Conservation (phyloP, 2,113 vertebrate genomes). For the Tinamus guttatus region DNA sequence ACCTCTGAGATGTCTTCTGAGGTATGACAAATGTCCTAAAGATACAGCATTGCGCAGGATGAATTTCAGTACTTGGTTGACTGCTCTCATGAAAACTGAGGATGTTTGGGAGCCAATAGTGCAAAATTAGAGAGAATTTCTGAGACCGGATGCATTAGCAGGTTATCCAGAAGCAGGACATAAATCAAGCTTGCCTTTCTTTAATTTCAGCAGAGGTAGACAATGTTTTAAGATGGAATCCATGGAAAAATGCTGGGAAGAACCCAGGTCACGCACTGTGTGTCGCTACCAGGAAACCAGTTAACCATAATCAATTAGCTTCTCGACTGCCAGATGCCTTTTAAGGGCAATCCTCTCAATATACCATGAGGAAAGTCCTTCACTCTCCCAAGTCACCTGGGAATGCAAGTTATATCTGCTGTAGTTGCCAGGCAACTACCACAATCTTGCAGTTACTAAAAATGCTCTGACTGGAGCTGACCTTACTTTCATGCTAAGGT, state of each 20-base stretch:
- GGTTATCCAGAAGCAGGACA: background rate
- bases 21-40: rapidly evolving
- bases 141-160: background rate
- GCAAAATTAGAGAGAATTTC: background rate
- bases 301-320: background rate
- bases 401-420: conserved; percentile 16
- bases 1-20: background rate
- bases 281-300: background rate
- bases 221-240: background rate
- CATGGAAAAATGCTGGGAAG: background rate
- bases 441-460: conserved; percentile 63
- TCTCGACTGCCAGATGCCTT: background rate
- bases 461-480: conserved; percentile 61
- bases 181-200: background rate
- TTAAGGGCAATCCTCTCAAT: background rate
- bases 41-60: background rate
- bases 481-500: conserved; percentile 55
- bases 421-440: conserved; percentile 58
- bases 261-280: background rate
- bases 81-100: background rate
- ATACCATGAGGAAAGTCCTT: background rate
- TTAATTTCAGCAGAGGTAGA: background rate
- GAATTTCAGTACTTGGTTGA: background rate
- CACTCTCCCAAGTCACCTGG: conserved; percentile 32
- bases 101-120: background rate